Evolutionary conservation across 2,797 vertebrate genomes (phyloP), one percentile per base, ranked within the genome.

Genomic region (Cercopithecus diana): DNA sequence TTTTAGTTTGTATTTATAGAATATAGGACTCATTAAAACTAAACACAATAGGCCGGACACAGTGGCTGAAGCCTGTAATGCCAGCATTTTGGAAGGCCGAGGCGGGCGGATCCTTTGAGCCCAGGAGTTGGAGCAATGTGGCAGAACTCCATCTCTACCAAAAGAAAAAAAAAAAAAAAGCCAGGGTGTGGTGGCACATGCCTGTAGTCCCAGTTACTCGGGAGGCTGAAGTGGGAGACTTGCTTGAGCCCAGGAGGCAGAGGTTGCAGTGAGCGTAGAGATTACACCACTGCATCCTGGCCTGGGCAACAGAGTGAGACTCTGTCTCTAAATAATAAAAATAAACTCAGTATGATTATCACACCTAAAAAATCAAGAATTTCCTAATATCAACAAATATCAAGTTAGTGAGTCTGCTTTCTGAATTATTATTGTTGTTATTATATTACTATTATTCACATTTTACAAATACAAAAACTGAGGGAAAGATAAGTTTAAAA

Each of bases 1-100:
- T 50, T 95, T 97, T 85, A 75, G 22, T 43, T 58, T 85, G 14
- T 41, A 48, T 70, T 88, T 90, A 58, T 91, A 73, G 88, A 94
- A 72, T 43, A 85, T n/a, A 82, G 15, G 50, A 57, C 30, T 55
- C 64, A 75, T 83, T 95, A 90, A 67, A 87, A 95, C 26, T 76
- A 73, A 94, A 82, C 26, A n/a, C 33, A n/a, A 67, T 19, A 67
- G 33, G 7, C 15, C 8, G 8, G 64, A 7, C 33, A 67, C 64
- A 67, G 30, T 67, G 64, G 33, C 64, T 67, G 33, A n/a, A 67
- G 17, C 64, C 33, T 67, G 64, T n/a, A 67, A 67, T 19, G 7
- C n/a, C 33, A 67, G 64, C 64, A 67, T 17, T 67, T 67, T 67
- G 64, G 64, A 67, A n/a, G 64, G 15, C 15, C 1, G 7, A n/a